phyloP scores from a whole-genome alignment of 2,888 invertebrate species.

The Xestobium rufovillosum region DNA sequence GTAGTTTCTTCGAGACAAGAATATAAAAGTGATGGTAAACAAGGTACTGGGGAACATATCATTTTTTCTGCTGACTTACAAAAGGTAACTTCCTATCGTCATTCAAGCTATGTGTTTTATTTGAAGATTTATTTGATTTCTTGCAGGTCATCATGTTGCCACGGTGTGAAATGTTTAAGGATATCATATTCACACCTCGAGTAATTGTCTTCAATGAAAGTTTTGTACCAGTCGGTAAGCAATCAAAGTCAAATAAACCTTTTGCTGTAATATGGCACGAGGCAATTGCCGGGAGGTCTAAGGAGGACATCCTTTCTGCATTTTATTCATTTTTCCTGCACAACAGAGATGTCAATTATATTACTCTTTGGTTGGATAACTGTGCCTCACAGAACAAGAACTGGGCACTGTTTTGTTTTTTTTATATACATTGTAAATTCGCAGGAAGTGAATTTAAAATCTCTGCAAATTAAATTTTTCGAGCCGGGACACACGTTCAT shows the following conservation, averaged over 20 bases:
- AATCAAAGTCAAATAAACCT: constrained; percentile 13
- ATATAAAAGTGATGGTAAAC: constrained; percentile 15
- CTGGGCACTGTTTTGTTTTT: too few relatives aligned
- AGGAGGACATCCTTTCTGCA: constrained; percentile 12
- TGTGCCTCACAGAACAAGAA: too few relatives aligned
- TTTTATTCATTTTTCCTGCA: constrained; percentile 17
- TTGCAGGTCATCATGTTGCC: constrained; percentile 20
- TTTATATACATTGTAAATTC: too few relatives aligned
- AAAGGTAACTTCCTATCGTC: constrained; percentile 12
- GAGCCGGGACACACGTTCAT: too few relatives aligned
- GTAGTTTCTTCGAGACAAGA: constrained; percentile 9
- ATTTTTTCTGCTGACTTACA: constrained; percentile 18
- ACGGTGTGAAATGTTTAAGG: constrained; percentile 19
- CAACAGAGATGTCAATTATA: too few relatives aligned
- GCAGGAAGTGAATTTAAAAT: too few relatives aligned
- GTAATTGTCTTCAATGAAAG: constrained; percentile 17
- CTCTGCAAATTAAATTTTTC: too few relatives aligned
- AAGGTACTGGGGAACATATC: constrained; percentile 9
- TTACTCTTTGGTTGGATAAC: too few relatives aligned
- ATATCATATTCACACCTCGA: constrained; percentile 22
- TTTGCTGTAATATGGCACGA: constrained; percentile 15
- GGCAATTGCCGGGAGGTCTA: constrained; percentile 12
- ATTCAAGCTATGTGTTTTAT: neutral
- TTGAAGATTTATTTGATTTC: constrained; percentile 3
- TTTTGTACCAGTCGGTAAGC: constrained; percentile 16